phyloP scores from a whole-genome alignment of 1,140 invertebrate genomes.

The Anastatus disparis region DNA sequence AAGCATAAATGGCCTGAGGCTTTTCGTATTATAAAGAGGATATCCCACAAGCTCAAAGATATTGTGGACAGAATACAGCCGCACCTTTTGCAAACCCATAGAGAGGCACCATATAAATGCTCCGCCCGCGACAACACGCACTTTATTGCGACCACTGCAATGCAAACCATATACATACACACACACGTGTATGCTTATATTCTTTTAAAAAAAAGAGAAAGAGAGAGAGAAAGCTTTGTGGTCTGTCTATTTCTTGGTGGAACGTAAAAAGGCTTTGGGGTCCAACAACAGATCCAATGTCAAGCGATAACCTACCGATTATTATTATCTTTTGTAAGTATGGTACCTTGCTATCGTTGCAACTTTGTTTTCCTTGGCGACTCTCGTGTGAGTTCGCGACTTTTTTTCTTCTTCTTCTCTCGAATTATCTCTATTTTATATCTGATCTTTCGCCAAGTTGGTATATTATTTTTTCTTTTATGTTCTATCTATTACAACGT shows the following conservation, averaged over 20 bases:
- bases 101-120: conserved; percentile 42
- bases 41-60: conserved; percentile 41
- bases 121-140: conserved; percentile 60
- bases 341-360: too few relatives aligned
- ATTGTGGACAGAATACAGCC: conserved; percentile 62
- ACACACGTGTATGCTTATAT: conserved; percentile 28
- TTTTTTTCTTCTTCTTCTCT: too few relatives aligned
- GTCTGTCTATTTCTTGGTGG: neutral
- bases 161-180: conserved; percentile 41
- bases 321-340: conserved; percentile 2
- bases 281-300: too few relatives aligned
- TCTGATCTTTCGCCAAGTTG: too few relatives aligned
- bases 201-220: too few relatives aligned
- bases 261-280: neutral
- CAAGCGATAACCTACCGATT: conserved; percentile 30
- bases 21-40: neutral
- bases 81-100: conserved; percentile 56
- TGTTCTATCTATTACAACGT: too few relatives aligned
- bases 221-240: too few relatives aligned
- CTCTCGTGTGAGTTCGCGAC: too few relatives aligned
- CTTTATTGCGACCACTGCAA: conserved; percentile 61
- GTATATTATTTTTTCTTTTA: too few relatives aligned
- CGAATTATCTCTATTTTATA: too few relatives aligned
- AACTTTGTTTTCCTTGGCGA: too few relatives aligned
- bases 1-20: conserved; percentile 25